Evolutionary conservation across 2,113 vertebrate species (phyloP).

Genomic region (Reinhardtius hippoglossoides): DNA sequence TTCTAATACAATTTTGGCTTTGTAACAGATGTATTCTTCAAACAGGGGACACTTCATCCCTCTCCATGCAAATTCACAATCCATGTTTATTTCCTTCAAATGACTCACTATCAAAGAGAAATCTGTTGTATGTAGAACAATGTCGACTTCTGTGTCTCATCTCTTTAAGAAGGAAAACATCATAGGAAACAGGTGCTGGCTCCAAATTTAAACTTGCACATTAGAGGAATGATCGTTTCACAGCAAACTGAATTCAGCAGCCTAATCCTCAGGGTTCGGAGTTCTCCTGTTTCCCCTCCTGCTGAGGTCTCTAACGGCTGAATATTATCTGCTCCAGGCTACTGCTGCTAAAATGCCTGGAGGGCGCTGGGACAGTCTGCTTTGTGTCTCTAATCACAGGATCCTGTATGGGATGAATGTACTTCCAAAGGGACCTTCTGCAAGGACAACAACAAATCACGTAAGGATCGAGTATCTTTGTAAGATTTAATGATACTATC

Average conservation of each 20-base stretch:
- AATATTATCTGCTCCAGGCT: conserved; percentile 38
- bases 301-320: conserved; percentile 26
- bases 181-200: conserved; percentile 6
- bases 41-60: background rate
- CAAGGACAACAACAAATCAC: background rate
- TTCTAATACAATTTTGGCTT: too few relatives aligned
- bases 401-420: conserved; percentile 4
- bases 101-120: background rate
- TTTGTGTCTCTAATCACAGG: conserved; percentile 19
- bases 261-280: conserved; percentile 23
- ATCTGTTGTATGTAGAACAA: background rate
- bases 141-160: background rate
- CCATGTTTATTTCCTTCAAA: background rate
- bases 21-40: too few relatives aligned
- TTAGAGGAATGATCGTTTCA: conserved; percentile 5
- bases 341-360: conserved; percentile 32
- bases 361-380: conserved; percentile 26
- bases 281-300: background rate
- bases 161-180: background rate
- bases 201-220: background rate
- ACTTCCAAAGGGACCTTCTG: background rate
- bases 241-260: conserved; percentile 25
- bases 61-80: background rate
- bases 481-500: background rate
- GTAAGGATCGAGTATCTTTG: background rate